Evolutionary conservation across 2,888 invertebrate species (phyloP), one percentile per base, ranked within the genome.

Genomic region (Camponotus fellah): DNA sequence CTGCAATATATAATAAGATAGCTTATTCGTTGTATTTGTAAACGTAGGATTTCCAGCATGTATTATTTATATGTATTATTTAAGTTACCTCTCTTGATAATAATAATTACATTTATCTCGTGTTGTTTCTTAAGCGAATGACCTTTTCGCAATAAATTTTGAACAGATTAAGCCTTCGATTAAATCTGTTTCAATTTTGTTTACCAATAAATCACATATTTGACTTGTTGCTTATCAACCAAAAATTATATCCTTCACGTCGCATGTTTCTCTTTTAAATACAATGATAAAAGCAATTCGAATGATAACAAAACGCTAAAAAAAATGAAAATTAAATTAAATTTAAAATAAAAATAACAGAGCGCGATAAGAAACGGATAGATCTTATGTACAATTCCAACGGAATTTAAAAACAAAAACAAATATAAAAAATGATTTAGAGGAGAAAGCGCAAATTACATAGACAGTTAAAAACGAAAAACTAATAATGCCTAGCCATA

Each of bases 101-200:
- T 60, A 46, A 60, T 21, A 79, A 79, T 69, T 58, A 46, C 40
- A 9, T 79, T 69, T 69, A 79, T 79, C 26, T 1, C 37, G n/a
- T 0, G 17, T 21, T 3, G 34, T 43, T 58, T 56, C 14, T 46
- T 43, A 14, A 49, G n/a, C 75, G 12, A 34, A 69, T 79, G 68
- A 79, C 69, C 56, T 43, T 58, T 56, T 26, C 21, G 77, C 32
- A 17, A 79, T 21, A 21, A 71, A 37, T 71, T 79, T 79, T 79
- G 14, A 21, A 43, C 37, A 3, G 21, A 32, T 69, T 43, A 34
- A 60, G 17, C 6, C 40, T 71, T 71, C 17, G 60, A 60, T 71
- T n/a, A 17, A 66, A 71, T 60, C 43, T 71, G 49, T 37, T 71
- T 37, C 43, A 56, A 79, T 60, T 62, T 34, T 79, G 46, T 72